Conservation (phyloP, 53 echinoderm and acorn worm species). For the Antedon mediterranea region DNA sequence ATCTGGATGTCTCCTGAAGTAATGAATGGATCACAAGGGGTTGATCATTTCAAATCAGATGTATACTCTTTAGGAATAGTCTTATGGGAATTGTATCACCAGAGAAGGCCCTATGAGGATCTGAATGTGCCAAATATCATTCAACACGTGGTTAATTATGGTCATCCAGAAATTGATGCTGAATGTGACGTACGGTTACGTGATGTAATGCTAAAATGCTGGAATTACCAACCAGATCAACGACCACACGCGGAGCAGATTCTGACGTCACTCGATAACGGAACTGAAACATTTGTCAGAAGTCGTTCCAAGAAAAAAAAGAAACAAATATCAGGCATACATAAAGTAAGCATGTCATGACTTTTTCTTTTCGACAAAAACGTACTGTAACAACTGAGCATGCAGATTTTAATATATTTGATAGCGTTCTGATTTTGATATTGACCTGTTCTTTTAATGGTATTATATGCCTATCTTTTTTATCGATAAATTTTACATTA, state of each 20-base stretch:
- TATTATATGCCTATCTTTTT: too few species aligned
- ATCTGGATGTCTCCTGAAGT: not conserved
- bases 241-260: not conserved
- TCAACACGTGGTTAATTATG: not conserved
- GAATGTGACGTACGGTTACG: not conserved
- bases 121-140: not conserved
- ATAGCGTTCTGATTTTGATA: too few species aligned
- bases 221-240: not conserved
- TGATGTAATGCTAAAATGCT: not conserved
- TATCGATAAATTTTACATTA: too few species aligned
- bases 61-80: not conserved
- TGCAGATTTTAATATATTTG: too few species aligned
- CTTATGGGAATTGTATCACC: not conserved
- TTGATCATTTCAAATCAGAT: not conserved
- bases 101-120: not conserved
- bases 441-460: too few species aligned
- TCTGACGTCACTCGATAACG: not conserved
- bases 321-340: too few species aligned
- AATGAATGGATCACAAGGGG: not conserved
- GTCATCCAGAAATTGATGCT: not conserved
- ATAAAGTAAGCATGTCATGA: too few species aligned
- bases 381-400: too few species aligned
- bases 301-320: too few species aligned
- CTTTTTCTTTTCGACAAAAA: too few species aligned
- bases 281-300: too few species aligned